These are phyloP conservation scores for Clangula hyemalis DNA, from an alignment of 2,797 vertebrate genomes.

Conservation along the genomic window DNA sequence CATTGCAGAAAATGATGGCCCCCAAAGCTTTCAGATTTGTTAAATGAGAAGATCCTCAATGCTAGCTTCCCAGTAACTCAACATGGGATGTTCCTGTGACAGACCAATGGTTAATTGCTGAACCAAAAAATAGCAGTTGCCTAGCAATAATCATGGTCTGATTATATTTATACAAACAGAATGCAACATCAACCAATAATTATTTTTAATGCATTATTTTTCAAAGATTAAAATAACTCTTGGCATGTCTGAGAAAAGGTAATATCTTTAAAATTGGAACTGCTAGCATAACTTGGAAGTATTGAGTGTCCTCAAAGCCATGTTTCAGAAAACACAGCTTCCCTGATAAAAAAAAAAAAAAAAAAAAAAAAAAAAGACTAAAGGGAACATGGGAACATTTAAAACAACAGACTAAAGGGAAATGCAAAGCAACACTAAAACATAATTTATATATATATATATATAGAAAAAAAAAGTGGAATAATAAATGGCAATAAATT, in stretches of 20 bases:
- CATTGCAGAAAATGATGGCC: not conserved
- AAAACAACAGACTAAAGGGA: not conserved
- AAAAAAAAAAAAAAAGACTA: not conserved
- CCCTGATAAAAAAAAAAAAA: not conserved
- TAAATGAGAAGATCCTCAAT: not conserved
- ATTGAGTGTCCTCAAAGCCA: not conserved
- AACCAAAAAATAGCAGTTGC: constrained; percentile 17
- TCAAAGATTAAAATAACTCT: constrained; percentile 3
- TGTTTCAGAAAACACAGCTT: not conserved
- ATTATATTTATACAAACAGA: constrained; percentile 21
- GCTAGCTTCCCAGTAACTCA: not conserved
- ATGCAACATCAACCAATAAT: not conserved
- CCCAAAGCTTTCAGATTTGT: not conserved
- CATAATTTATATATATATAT: not conserved
- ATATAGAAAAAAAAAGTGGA: not conserved
- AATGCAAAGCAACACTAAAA: not conserved
- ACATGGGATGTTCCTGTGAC: not conserved
- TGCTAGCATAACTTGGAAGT: not conserved
- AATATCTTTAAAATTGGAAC: not conserved
- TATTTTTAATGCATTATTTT: constrained; percentile 5
- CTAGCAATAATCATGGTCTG: constrained; percentile 7
- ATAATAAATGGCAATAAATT: not conserved
- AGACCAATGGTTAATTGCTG: not conserved
- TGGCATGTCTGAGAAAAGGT: not conserved
- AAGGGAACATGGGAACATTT: too few relatives aligned